Conservation (phyloP, 1,140 invertebrate species). For the Mactra quadrangularis region DNA sequence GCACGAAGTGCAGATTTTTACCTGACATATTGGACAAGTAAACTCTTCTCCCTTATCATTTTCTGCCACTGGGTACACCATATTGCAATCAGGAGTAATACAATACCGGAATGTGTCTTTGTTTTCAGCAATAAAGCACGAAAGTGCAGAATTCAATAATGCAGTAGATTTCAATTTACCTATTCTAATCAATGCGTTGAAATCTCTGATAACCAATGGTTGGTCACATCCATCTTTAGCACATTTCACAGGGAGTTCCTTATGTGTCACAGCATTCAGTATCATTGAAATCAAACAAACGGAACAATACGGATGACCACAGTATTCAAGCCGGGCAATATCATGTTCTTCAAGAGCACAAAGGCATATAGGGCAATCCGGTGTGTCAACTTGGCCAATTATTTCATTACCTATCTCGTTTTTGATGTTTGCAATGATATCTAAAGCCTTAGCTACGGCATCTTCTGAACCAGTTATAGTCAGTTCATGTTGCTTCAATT, state of each 20-base stretch:
- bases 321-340: slow-evolving; percentile 73
- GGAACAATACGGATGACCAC: slow-evolving; percentile 79
- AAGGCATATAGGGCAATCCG: slow-evolving; percentile 77
- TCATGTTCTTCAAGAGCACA: slow-evolving; percentile 69
- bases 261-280: slow-evolving; percentile 46
- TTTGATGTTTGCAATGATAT: slow-evolving; percentile 52
- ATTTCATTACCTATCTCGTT: neutral
- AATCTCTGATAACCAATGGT: slow-evolving; percentile 68
- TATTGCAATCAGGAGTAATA: slow-evolving; percentile 74
- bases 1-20: slow-evolving; percentile 72
- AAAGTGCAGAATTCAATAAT: slow-evolving; percentile 62
- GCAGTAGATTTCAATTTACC: slow-evolving; percentile 41
- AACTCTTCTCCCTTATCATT: slow-evolving; percentile 63
- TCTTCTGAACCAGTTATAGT: slow-evolving; percentile 68
- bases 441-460: slow-evolving; percentile 53
- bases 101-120: slow-evolving; percentile 70
- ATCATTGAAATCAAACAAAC: slow-evolving; percentile 71
- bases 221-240: slow-evolving; percentile 68
- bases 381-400: slow-evolving; percentile 20
- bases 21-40: slow-evolving; percentile 68
- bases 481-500: slow-evolving; percentile 68
- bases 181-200: slow-evolving; percentile 54
- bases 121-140: slow-evolving; percentile 63
- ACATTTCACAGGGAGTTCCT: slow-evolving; percentile 73
- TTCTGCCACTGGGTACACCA: slow-evolving; percentile 69